A percentile compares a stretch with the other conserved stretches of the same genome.
Conservation (phyloP, 2,888 invertebrate genomes). For the Maniola hyperantus region DNA sequence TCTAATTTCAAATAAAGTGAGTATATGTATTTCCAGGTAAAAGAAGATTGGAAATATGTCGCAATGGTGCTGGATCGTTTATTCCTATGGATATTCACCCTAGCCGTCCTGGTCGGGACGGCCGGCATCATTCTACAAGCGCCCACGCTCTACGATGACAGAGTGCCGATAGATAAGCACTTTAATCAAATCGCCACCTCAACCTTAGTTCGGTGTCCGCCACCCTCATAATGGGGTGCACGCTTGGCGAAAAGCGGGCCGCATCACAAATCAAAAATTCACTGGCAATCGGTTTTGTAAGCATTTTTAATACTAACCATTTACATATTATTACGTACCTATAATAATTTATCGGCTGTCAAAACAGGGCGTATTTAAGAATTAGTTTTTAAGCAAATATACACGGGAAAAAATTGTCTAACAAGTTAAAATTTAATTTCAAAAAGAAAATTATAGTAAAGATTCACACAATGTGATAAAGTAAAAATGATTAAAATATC, state of each 20-base stretch:
- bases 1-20: neutral
- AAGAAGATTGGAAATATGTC: conserved; percentile 99
- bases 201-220: conserved; percentile 89
- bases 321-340: neutral
- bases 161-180: conserved; percentile 93
- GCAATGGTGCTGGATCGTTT: conserved; percentile 98
- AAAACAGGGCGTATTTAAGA: neutral
- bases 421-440: no score
- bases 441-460: no score
- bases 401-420: no score
- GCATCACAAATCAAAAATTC: neutral
- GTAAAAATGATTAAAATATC: no score
- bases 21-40: conserved; percentile 83
- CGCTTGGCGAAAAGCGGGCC: conserved; percentile 3
- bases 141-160: conserved; percentile 96
- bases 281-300: conserved; percentile 27
- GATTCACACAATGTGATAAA: no score
- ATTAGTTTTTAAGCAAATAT: no score
- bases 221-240: conserved; percentile 76
- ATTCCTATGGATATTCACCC: conserved; percentile 98
- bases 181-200: conserved; percentile 94
- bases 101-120: conserved; percentile 96
- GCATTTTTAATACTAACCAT: conserved; percentile 5
- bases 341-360: neutral
- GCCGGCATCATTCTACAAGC: conserved; percentile 97